phyloP scores from a whole-genome alignment of 2,797 vertebrate species.

The Columba guinea region DNA sequence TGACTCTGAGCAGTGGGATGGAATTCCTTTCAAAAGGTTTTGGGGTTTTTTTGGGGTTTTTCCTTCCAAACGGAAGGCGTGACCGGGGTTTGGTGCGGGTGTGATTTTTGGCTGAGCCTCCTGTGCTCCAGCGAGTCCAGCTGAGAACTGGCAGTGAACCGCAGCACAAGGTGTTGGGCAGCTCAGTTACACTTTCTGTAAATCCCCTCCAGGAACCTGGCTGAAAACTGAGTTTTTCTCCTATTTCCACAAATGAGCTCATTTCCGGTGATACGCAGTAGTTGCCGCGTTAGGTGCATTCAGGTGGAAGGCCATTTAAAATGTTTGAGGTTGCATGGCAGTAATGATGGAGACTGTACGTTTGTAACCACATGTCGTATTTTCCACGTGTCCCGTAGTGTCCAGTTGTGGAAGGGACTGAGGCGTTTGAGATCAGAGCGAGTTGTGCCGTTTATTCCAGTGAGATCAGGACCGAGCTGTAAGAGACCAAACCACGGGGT shows the following conservation, averaged over 20 bases:
- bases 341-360: background rate
- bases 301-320: background rate
- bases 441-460: background rate
- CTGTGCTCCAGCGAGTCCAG: background rate
- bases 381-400: background rate
- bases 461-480: background rate
- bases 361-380: background rate
- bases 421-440: background rate
- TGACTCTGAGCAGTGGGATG: background rate
- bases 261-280: background rate
- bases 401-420: background rate
- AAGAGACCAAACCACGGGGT: background rate
- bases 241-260: background rate
- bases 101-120: background rate
- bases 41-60: background rate
- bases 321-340: background rate
- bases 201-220: background rate
- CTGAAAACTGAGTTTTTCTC: background rate
- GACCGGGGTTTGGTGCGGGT: rapidly evolving
- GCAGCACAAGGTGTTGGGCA: background rate
- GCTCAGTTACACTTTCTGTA: background rate
- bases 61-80: rapidly evolving
- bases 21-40: background rate
- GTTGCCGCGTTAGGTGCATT: background rate
- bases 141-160: background rate